Evolutionary conservation across 1,140 invertebrate species (phyloP), one percentile per base, ranked within the genome.

Genomic region (Leptopilina clavipes): DNA sequence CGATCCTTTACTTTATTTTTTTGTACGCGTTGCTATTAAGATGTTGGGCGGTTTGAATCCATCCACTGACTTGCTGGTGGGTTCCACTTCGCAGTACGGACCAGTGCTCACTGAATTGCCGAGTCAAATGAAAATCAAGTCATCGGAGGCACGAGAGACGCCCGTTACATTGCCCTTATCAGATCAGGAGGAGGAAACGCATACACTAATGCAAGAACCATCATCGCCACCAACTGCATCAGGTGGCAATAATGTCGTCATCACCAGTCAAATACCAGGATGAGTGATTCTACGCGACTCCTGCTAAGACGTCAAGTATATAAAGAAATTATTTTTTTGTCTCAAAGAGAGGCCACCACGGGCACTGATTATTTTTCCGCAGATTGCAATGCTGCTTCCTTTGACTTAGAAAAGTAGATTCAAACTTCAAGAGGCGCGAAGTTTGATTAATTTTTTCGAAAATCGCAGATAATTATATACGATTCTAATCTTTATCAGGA

Each of bases 21-120:
- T 86, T 87, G 81, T 88, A 86, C 86, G 84, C 88, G 86, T 89
- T 89, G 85, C 85, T 89, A 88, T 86, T 87, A 90, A 90, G 89
- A 90, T 90, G 89, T 90, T 90, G 89, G 89, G 89, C 89, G 89
- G 89, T 89, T 90, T 90, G 89, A 90, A 90, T 85, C 89, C 89
- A 88, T 90, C 89, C 65, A 90, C 89, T 90, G 89, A 90, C 89
- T 90, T 90, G 89, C 89, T 90, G 89, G 89, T 90, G 89, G 89
- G 89, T 90, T 90, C 89, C 87, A 88, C 89, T 90, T 90, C 89
- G 89, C 89, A 90, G 89, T 90, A 90, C 89, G 89, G 90, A 85
- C 90, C 90, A 76, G 89, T 91, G 89, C 89, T 91, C 70, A 90
- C 89, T 22, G 89, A 90, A 84, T 79, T 89, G 76, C 89, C 89